A percentile compares a stretch with the other conserved stretches of the same genome.
Conservation (phyloP, 2,888 invertebrate genomes). For the Brachyptera putata region DNA sequence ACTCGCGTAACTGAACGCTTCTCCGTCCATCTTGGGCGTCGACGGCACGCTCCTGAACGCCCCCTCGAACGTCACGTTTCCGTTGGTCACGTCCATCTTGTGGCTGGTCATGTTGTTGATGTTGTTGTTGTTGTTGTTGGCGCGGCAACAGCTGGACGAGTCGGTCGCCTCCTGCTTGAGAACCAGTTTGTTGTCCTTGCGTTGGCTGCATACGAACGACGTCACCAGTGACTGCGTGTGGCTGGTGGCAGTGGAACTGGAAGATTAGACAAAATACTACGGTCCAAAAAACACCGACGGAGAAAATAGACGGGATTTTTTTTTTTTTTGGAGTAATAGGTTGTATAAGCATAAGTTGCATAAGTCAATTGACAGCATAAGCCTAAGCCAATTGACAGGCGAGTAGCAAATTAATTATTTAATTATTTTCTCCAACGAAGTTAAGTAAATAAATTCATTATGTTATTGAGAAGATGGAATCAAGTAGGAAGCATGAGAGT, state of each 20-base stretch:
- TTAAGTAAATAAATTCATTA: too few species aligned
- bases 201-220: constrained; percentile 55
- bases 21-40: background rate
- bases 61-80: constrained; percentile 39
- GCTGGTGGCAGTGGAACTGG: constrained; percentile 17
- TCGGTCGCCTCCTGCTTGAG: constrained; percentile 63
- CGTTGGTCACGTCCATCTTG: constrained; percentile 47
- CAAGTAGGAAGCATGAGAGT: too few species aligned
- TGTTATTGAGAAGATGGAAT: too few species aligned
- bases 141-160: constrained; percentile 48
- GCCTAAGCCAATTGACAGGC: too few species aligned
- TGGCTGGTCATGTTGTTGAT: constrained; percentile 41
- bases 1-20: constrained; percentile 41
- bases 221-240: constrained; percentile 59
- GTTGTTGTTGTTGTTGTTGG: constrained; percentile 41
- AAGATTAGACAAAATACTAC: background rate
- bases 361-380: too few species aligned
- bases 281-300: too few species aligned
- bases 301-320: too few species aligned
- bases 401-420: too few species aligned
- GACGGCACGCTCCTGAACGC: background rate
- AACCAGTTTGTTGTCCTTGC: constrained; percentile 41
- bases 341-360: too few species aligned
- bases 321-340: too few species aligned
- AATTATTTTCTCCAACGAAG: too few species aligned